phyloP scores from a whole-genome alignment of 1,140 invertebrate genomes.

The Notospermus geniculatus region DNA sequence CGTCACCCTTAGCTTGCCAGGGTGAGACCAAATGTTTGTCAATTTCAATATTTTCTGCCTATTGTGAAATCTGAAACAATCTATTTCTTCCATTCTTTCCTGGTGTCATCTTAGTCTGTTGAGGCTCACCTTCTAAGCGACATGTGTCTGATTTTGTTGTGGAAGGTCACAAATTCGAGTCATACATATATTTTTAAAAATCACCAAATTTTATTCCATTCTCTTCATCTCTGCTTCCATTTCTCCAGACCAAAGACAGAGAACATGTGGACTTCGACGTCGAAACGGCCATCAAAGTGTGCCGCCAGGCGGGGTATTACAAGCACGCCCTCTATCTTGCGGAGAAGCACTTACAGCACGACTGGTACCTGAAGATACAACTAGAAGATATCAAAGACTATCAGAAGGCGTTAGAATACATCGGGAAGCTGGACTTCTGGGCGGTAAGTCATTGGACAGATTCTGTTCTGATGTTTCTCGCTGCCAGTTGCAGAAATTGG shows the following conservation, averaged over 20 bases:
- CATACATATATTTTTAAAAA: too few species aligned
- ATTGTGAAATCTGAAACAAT: too few species aligned
- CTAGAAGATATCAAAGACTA: constrained; percentile 83
- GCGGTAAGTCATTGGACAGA: background rate
- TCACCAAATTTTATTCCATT: constrained; percentile 34
- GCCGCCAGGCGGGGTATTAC: constrained; percentile 76
- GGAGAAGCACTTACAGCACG: constrained; percentile 77
- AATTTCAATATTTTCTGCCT: too few species aligned
- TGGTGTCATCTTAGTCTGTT: too few species aligned
- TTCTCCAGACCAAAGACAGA: constrained; percentile 71
- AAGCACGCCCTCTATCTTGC: constrained; percentile 81
- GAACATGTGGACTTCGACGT: constrained; percentile 84
- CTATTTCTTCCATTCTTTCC: too few species aligned
- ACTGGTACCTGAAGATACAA: constrained; percentile 85
- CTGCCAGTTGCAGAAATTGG: too few species aligned
- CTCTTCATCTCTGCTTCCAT: too few species aligned
- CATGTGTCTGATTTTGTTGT: too few species aligned
- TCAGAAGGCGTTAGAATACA: constrained; percentile 76
- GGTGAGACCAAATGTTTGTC: too few species aligned
- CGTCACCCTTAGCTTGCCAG: too few species aligned
- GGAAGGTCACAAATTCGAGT: too few species aligned
- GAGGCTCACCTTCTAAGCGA: too few species aligned
- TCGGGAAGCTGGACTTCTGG: constrained; percentile 60
- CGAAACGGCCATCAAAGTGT: constrained; percentile 86
- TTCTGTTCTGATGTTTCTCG: background rate